Conservation (phyloP, 2,113 vertebrate species). For the Hiodon tergisus region DNA sequence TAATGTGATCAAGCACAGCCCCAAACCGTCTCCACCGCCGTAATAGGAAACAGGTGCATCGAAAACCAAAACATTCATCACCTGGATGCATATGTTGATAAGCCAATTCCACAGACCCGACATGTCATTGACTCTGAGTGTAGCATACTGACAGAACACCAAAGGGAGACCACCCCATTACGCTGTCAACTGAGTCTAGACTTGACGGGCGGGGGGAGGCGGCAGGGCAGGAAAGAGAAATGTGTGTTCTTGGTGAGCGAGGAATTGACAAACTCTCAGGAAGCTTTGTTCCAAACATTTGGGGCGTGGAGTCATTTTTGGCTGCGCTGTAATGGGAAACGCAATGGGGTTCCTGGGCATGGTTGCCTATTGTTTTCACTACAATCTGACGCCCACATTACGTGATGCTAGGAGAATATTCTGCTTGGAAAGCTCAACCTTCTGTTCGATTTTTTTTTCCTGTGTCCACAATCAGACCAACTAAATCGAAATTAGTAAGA, state of each 20-base stretch:
- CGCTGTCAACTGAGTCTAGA: background rate
- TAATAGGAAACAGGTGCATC: conserved; percentile 9
- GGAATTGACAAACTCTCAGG: background rate
- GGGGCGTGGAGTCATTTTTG: background rate
- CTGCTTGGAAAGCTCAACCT: too few species aligned
- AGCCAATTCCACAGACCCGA: background rate
- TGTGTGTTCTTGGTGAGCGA: background rate
- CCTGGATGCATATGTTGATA: background rate
- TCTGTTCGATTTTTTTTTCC: too few species aligned
- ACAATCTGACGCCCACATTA: too few species aligned
- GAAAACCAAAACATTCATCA: background rate
- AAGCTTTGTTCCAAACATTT: background rate
- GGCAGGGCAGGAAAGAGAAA: background rate
- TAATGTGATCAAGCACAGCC: background rate
- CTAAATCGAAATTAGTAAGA: too few species aligned
- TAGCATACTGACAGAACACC: background rate
- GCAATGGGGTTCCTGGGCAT: background rate
- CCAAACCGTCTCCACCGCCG: background rate
- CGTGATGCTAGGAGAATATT: too few species aligned
- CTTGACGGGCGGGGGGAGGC: background rate
- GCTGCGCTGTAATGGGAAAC: background rate
- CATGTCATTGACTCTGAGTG: background rate
- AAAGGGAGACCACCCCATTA: background rate
- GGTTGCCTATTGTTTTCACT: background rate
- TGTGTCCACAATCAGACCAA: too few species aligned